A percentile compares a stretch with the other conserved stretches of the same genome.
phyloP scores from a whole-genome alignment of 2,797 vertebrate genomes.

The Phrynocephalus vlangalii region DNA sequence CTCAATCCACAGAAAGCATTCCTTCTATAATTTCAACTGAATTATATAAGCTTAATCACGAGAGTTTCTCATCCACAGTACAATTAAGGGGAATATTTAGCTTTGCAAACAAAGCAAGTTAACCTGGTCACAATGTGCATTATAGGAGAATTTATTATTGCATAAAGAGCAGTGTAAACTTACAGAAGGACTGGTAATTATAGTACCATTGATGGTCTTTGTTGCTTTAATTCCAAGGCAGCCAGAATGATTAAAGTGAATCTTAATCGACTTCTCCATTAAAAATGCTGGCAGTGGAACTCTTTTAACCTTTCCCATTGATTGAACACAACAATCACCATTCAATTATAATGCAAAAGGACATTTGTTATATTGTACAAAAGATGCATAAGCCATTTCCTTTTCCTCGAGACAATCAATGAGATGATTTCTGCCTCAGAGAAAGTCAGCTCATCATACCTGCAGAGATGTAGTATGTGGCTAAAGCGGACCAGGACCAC shows the following conservation, averaged over 20 bases:
- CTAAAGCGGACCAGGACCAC: slow-evolving; percentile 65
- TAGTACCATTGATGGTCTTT: slow-evolving; percentile 94
- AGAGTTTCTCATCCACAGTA: slow-evolving; percentile 75
- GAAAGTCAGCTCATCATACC: slow-evolving; percentile 78
- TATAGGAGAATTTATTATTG: slow-evolving; percentile 93
- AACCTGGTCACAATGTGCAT: slow-evolving; percentile 83
- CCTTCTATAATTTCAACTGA: slow-evolving; percentile 60
- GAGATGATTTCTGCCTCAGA: slow-evolving; percentile 82
- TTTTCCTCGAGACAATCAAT: slow-evolving; percentile 97
- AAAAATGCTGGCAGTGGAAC: slow-evolving; percentile 99
- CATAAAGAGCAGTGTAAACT: slow-evolving; percentile 97
- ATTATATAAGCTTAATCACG: slow-evolving; percentile 75
- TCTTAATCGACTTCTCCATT: slow-evolving; percentile 99
- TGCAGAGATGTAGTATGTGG: slow-evolving; percentile 70
- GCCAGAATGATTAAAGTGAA: slow-evolving; percentile 99
- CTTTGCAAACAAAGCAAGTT: slow-evolving; percentile 82
- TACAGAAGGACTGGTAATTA: slow-evolving; percentile 99
- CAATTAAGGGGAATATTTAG: slow-evolving; percentile 83
- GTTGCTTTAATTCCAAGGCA: slow-evolving; percentile 97
- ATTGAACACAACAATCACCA: slow-evolving; percentile 99
- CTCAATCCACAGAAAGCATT: slow-evolving; percentile 45
- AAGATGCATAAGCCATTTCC: slow-evolving; percentile 99
- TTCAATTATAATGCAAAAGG: slow-evolving; percentile 99
- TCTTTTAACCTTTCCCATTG: slow-evolving; percentile 99
- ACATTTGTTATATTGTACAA: slow-evolving; percentile 99